Conservation (phyloP, 2,888 invertebrate genomes). For the Ommatoiulus sabulosus region DNA sequence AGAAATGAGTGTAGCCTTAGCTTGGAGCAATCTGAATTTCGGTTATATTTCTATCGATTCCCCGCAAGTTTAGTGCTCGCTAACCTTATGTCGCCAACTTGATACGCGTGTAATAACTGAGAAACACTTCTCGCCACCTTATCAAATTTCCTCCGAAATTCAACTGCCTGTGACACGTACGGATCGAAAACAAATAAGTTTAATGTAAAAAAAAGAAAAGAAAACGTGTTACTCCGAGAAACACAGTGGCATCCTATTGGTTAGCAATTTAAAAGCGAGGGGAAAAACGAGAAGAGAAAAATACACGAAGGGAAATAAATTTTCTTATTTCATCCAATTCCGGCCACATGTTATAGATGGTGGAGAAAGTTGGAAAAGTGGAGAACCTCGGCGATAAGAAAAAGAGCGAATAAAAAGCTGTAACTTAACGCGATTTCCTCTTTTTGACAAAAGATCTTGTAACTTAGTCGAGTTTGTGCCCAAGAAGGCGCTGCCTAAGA, state of each 20-base stretch:
- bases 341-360: not conserved
- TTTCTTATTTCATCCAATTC: conserved; percentile 24
- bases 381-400: conserved; percentile 7
- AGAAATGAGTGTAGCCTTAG: not conserved
- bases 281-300: conserved; percentile 33
- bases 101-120: conserved; percentile 6
- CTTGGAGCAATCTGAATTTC: not conserved
- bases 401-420: conserved; percentile 38
- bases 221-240: not conserved
- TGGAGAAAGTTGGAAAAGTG: conserved; percentile 2
- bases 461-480: conserved; percentile 42
- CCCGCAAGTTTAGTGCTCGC: not conserved
- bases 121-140: not conserved
- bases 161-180: not conserved
- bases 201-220: not conserved
- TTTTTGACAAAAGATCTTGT: conserved; percentile 44
- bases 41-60: not conserved
- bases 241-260: conserved; percentile 40
- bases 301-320: conserved; percentile 24
- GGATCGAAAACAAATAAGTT: conserved; percentile 25
- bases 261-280: not conserved
- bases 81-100: conserved; percentile 35
- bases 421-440: conserved; percentile 49
- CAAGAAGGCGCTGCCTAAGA: not conserved
- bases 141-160: not conserved